These are phyloP conservation scores for Napeogenes inachia DNA, from an alignment of 2,888 invertebrate species.

Conservation along the genomic window DNA sequence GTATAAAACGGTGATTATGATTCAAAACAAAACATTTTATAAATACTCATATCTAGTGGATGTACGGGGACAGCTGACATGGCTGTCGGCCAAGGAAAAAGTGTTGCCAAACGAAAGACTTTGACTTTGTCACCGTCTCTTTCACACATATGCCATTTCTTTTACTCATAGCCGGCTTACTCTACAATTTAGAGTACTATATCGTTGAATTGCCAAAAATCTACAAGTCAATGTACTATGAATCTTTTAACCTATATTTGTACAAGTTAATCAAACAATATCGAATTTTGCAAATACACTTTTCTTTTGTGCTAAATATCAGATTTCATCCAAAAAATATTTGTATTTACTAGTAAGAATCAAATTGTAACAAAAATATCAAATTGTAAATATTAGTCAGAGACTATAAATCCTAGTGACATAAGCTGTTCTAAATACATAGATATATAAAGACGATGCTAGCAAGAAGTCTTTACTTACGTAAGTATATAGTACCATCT, in stretches of 20 bases:
- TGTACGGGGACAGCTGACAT: constrained; percentile 63
- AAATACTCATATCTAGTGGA: constrained; percentile 59
- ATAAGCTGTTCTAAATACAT: constrained; percentile 5
- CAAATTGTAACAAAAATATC: too few relatives aligned
- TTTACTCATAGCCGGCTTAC: neutral
- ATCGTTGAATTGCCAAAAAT: constrained; percentile 6
- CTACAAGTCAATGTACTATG: constrained; percentile 1
- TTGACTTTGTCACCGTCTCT: constrained; percentile 38
- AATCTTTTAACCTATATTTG: neutral
- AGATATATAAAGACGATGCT: constrained; percentile 2
- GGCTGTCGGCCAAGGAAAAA: constrained; percentile 56
- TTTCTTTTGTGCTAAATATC: too few relatives aligned
- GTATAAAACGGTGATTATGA: constrained; percentile 45
- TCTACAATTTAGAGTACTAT: constrained; percentile 6
- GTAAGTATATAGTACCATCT: constrained; percentile 17
- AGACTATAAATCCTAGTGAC: constrained; percentile 7
- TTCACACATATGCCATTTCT: neutral
- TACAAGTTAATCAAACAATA: neutral
- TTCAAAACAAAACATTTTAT: constrained; percentile 73
- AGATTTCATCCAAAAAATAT: too few relatives aligned
- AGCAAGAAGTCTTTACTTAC: constrained; percentile 19
- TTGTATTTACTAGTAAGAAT: too few relatives aligned
- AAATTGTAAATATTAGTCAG: neutral
- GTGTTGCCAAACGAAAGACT: constrained; percentile 44
- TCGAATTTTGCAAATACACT: neutral